phyloP scores from a whole-genome alignment of 2,888 invertebrate species.

The Chrysina gloriosa region DNA sequence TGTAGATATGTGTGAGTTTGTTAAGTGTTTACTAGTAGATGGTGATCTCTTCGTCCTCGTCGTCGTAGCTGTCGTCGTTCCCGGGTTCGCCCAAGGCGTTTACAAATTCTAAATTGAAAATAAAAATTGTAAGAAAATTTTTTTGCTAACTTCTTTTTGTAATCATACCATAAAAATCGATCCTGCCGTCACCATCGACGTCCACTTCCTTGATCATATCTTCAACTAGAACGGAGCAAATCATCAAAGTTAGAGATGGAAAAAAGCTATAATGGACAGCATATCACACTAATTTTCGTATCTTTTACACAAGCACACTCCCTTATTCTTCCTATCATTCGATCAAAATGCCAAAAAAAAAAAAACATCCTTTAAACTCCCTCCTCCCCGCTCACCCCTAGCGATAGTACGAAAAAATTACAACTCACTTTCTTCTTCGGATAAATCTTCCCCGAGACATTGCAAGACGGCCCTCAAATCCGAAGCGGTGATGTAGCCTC shows the following conservation, averaged over 20 bases:
- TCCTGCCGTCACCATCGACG: slow-evolving; percentile 92
- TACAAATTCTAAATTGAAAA: slow-evolving; percentile 86
- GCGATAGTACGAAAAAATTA: no score
- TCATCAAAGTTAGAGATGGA: slow-evolving; percentile 21
- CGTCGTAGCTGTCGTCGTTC: slow-evolving; percentile 78
- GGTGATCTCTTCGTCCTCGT: slow-evolving; percentile 72
- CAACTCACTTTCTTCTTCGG: slow-evolving; percentile 88
- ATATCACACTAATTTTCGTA: no score
- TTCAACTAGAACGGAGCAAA: slow-evolving; percentile 76
- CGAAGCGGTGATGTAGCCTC: slow-evolving; percentile 92
- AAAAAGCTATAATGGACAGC: no score
- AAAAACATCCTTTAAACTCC: no score
- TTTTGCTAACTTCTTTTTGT: slow-evolving; percentile 10
- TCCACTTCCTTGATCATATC: slow-evolving; percentile 98
- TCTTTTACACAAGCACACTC: no score
- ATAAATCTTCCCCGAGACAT: slow-evolving; percentile 88
- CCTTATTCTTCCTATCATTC: no score
- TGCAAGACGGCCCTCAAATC: slow-evolving; percentile 88
- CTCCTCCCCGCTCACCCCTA: no score
- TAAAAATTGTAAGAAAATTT: slow-evolving; percentile 24
- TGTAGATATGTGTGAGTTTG: background rate
- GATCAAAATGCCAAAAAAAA: no score
- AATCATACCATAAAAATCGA: slow-evolving; percentile 86
- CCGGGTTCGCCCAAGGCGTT: slow-evolving; percentile 86
- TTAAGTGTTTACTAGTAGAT: slow-evolving; percentile 51